Evolutionary conservation across 1,140 invertebrate genomes (phyloP).

Genomic region (Ditylenchus dipsaci): DNA sequence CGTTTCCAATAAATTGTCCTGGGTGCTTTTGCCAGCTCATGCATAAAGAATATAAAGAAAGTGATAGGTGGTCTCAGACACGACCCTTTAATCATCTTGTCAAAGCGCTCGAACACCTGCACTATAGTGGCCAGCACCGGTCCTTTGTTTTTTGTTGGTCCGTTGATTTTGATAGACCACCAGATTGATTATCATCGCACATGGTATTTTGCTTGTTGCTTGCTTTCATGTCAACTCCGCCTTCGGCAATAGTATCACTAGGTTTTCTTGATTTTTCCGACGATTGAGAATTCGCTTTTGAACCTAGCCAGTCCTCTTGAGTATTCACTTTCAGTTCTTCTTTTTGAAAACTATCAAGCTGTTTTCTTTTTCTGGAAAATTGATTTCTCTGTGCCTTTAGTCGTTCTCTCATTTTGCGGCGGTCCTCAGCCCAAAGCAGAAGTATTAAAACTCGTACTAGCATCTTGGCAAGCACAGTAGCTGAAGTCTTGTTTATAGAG

Average conservation of each 20-base stretch:
- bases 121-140: conserved; percentile 1
- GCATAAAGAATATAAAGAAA: conserved; percentile 35
- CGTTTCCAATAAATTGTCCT: conserved; percentile 32
- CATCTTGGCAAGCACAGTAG: conserved; percentile 37
- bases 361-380: conserved; percentile 15
- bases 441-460: conserved; percentile 32
- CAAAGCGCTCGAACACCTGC: conserved; percentile 27
- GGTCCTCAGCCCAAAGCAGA: conserved; percentile 34
- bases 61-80: conserved; percentile 27
- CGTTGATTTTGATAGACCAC: neutral
- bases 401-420: conserved; percentile 8
- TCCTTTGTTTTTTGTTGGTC: neutral
- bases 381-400: conserved; percentile 7
- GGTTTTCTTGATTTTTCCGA: no score
- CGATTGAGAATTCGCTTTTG: neutral
- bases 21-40: conserved; percentile 34
- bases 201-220: neutral
- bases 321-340: conserved; percentile 2
- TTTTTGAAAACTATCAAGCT: neutral
- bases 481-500: conserved; percentile 11
- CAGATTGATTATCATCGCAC: neutral
- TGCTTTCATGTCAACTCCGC: neutral
- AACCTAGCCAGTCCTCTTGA: neutral
- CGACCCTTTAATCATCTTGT: conserved; percentile 27
- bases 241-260: neutral